phyloP scores from a whole-genome alignment of 2,888 invertebrate species.

The Heliconius cydno region DNA sequence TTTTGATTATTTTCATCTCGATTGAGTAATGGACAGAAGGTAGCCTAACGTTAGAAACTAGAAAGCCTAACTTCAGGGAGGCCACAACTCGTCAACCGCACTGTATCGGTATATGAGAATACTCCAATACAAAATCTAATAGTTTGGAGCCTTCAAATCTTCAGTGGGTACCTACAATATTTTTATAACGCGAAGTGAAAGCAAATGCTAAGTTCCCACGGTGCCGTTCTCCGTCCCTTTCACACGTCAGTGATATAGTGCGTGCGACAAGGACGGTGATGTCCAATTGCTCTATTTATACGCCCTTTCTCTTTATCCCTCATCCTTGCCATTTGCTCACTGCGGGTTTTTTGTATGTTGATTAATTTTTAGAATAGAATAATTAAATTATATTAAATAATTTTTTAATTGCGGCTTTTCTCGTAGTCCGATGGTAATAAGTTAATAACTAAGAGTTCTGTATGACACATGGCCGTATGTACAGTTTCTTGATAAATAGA shows the following conservation, averaged over 20 bases:
- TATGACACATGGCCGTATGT: too few relatives aligned
- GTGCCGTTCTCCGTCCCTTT: constrained; percentile 48
- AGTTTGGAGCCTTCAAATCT: constrained; percentile 26
- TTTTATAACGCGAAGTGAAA: constrained; percentile 54
- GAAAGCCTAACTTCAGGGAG: too few relatives aligned
- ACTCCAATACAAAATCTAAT: constrained; percentile 18
- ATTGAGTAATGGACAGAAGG: too few relatives aligned
- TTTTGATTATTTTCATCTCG: too few relatives aligned
- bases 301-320: constrained; percentile 49
- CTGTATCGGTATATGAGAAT: neutral
- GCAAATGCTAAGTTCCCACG: constrained; percentile 60
- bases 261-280: constrained; percentile 48
- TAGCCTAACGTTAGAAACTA: too few relatives aligned
- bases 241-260: constrained; percentile 39
- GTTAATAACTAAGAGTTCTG: too few relatives aligned
- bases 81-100: neutral
- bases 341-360: constrained; percentile 1
- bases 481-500: too few relatives aligned
- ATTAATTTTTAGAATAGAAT: too few relatives aligned
- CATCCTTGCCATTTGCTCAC: constrained; percentile 46
- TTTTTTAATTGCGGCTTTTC: too few relatives aligned
- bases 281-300: constrained; percentile 50
- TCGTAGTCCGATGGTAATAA: too few relatives aligned
- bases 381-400: neutral
- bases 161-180: constrained; percentile 41